These are phyloP conservation scores for Eulemur macaco DNA, from an alignment of 2,113 vertebrate species.

Conservation along the genomic window DNA sequence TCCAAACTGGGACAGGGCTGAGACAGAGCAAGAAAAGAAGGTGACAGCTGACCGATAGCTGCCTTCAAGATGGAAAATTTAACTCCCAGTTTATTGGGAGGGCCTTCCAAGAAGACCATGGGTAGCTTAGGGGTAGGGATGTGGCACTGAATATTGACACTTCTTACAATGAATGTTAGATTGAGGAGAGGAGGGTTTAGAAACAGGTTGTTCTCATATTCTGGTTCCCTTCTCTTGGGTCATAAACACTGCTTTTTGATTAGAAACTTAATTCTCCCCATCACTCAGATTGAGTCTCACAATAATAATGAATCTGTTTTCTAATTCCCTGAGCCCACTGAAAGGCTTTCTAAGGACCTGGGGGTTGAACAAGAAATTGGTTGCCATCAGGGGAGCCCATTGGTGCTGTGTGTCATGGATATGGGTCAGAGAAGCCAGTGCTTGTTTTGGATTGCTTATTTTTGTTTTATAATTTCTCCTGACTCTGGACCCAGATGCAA, in stretches of 20 bases:
- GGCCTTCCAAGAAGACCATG: conserved; percentile 5
- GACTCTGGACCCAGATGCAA: background rate
- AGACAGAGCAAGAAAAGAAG: background rate
- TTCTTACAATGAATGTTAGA: conserved; percentile 32
- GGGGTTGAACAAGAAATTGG: conserved; percentile 37
- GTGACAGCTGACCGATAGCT: background rate
- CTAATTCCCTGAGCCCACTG: conserved; percentile 6
- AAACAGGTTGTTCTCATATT: background rate
- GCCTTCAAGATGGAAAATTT: background rate
- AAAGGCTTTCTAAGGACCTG: conserved; percentile 37
- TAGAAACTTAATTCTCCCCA: conserved; percentile 55
- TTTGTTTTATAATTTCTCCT: conserved; percentile 54
- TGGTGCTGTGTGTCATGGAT: background rate
- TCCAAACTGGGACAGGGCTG: background rate
- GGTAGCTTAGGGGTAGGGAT: background rate
- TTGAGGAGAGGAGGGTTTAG: background rate
- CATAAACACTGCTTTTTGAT: conserved; percentile 26
- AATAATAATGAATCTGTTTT: conserved; percentile 40
- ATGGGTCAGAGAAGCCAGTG: background rate
- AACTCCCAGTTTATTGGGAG: background rate
- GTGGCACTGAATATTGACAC: background rate
- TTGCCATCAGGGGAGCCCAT: background rate
- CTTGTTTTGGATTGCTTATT: conserved; percentile 12
- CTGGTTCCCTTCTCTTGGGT: conserved; percentile 49
- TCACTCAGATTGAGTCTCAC: conserved; percentile 42